A percentile compares a stretch with the other conserved stretches of the same genome.
Conservation (phyloP, 1,140 invertebrate species). For the Pentalonia nigronervosa region DNA sequence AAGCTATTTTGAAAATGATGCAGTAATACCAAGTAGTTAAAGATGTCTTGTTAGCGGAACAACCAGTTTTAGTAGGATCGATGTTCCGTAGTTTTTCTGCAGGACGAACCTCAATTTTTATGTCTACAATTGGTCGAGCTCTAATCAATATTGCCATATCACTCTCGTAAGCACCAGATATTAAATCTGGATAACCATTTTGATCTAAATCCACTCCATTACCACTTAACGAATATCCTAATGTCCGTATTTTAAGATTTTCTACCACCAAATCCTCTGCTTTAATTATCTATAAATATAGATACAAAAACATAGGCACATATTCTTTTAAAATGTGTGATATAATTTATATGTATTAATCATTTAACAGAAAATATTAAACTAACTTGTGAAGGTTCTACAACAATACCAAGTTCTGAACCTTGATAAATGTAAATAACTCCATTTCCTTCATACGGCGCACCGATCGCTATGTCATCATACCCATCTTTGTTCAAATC, state of each 20-base stretch:
- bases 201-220: constrained; percentile 84
- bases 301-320: background rate
- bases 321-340: background rate
- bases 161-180: constrained; percentile 87
- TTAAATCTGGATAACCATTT: constrained; percentile 91
- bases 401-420: constrained; percentile 75
- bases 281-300: constrained; percentile 67
- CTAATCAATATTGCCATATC: constrained; percentile 77
- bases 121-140: constrained; percentile 86
- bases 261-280: constrained; percentile 64
- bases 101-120: constrained; percentile 72
- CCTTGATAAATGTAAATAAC: constrained; percentile 89
- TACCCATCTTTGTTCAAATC: constrained; percentile 92
- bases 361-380: background rate
- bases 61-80: constrained; percentile 80
- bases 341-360: background rate
- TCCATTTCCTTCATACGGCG: constrained; percentile 86
- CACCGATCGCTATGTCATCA: constrained; percentile 89
- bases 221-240: constrained; percentile 89
- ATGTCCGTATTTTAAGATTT: constrained; percentile 70
- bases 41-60: constrained; percentile 70
- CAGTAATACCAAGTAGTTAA: constrained; percentile 76
- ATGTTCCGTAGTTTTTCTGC: constrained; percentile 75
- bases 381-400: constrained; percentile 77
- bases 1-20: background rate